Conservation (phyloP, 2,113 vertebrate species). For the Triplophysa siluroides region DNA sequence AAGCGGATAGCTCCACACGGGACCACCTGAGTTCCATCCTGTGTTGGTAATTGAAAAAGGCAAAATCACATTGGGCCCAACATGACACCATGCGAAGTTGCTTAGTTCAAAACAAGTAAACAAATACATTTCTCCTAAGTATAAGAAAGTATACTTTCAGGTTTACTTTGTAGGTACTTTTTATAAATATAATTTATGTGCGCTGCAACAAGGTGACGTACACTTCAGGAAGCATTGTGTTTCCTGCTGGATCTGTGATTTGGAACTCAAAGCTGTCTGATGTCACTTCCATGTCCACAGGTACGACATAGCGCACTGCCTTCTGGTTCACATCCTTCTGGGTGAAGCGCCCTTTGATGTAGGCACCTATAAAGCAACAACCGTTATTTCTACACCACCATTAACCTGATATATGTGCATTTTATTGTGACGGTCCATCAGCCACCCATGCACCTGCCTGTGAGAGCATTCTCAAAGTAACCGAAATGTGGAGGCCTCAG, state of each 20-base stretch:
- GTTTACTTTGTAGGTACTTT: too few relatives aligned
- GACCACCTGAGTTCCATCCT: slow-evolving; percentile 74
- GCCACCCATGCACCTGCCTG: slow-evolving; percentile 54
- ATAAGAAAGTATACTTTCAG: too few relatives aligned
- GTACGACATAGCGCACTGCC: slow-evolving; percentile 67
- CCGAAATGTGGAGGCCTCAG: slow-evolving; percentile 63
- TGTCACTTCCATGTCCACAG: slow-evolving; percentile 63
- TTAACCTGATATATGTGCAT: neutral
- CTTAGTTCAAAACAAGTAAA: too few relatives aligned
- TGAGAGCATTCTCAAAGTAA: slow-evolving; percentile 70
- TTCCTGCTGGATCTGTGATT: slow-evolving; percentile 72
- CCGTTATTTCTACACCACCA: neutral
- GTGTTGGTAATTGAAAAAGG: slow-evolving; percentile 44
- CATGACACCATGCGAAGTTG: neutral
- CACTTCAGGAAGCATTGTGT: slow-evolving; percentile 66
- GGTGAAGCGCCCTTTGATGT: slow-evolving; percentile 67
- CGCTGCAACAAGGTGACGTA: slow-evolving; percentile 45
- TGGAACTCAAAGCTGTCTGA: slow-evolving; percentile 73
- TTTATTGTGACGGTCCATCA: neutral
- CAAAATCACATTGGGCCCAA: slow-evolving; percentile 37
- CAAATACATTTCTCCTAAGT: too few relatives aligned
- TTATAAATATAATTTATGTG: too few relatives aligned
- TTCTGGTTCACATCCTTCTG: slow-evolving; percentile 70
- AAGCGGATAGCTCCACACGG: slow-evolving; percentile 66
- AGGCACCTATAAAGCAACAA: slow-evolving; percentile 64